A percentile compares a stretch with the other conserved stretches of the same genome.
Conservation (phyloP, 2,888 invertebrate genomes). For the Perizoma flavofasciatum region DNA sequence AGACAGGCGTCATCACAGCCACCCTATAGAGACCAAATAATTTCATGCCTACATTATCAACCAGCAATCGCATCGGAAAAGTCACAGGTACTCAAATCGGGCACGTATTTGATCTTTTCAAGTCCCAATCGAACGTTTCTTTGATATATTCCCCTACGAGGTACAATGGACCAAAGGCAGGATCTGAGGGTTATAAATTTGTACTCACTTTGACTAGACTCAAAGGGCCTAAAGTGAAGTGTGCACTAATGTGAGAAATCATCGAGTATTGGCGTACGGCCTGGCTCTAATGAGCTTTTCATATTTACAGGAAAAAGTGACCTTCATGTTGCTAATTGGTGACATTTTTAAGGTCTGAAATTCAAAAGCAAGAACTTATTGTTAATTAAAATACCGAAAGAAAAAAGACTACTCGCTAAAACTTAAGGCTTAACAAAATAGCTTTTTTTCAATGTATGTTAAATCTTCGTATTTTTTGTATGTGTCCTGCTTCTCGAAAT, state of each 20-base stretch:
- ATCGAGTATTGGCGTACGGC: constrained; percentile 46
- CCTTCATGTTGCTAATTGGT: background rate
- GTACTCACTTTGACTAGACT: constrained; percentile 65
- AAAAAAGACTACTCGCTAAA: no score
- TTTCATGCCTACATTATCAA: constrained; percentile 33
- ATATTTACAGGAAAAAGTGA: constrained; percentile 7
- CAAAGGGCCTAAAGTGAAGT: constrained; percentile 43
- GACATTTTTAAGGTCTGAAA: background rate
- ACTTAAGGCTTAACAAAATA: no score
- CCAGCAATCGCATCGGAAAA: constrained; percentile 51
- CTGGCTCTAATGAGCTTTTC: constrained; percentile 35
- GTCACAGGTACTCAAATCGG: constrained; percentile 57
- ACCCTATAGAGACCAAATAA: constrained; percentile 7
- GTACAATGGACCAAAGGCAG: constrained; percentile 59
- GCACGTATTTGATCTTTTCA: constrained; percentile 78
- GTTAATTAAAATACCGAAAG: no score
- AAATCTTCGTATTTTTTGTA: no score
- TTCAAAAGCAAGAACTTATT: no score
- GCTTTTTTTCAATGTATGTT: no score
- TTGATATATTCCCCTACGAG: constrained; percentile 70
- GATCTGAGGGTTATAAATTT: constrained; percentile 57
- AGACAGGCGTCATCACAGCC: constrained; percentile 1
- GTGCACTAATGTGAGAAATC: constrained; percentile 46
- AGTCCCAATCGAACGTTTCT: constrained; percentile 73
- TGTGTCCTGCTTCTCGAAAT: no score